Base-by-base conservation (phyloP, 2,797 vertebrate genomes). In the Epinephelus coioides region DNA sequence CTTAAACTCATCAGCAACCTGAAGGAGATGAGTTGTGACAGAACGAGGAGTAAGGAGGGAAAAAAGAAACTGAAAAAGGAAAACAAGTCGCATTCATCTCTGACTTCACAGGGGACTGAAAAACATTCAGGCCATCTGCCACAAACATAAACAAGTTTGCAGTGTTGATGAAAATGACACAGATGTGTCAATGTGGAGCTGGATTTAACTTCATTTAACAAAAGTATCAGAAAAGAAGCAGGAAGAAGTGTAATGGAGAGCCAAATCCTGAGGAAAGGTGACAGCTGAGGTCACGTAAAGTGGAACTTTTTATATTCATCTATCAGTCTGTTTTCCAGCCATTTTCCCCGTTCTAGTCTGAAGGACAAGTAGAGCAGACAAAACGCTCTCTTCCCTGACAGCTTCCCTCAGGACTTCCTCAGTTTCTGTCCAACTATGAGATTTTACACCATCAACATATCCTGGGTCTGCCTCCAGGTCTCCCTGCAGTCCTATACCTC, bases 11-110 rank as follows among this genome's bases (percentile, higher is more conserved):
- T 84, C 84, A 82, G 63, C 56, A 19, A 79, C 65, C 69, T 78
- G 82, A 81, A 75, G 77, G 69, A 78, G 61, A 83, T 57, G 25
- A 78, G 69, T 30, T 73, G 67, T 82, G 85, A 89, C 86, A 86
- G 83, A 83, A 78, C 14, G 40, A 73, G 73, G 73, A 78, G 66
- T 21, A 23, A 54, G 27, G 44, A 74, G 65, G 18, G 51, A 14
- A 46, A 79, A 44, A 70, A 59, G 57, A 40, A 62, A 47, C 38
- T 0, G 6, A 55, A 51, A 79, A 79, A 54, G 60, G 7, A 66
- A 82, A 81, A 81, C 23, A 30, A 76, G 69, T 56, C 77, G 13
- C n/a, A 67, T 74, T 88, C 66, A 78, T 85, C 65, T 78, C 2
- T 14, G 21, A 54, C 59, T 86, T 78, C 79, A 68, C 78, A 61